These are phyloP conservation scores for Pangasius larnaudii DNA, from an alignment of 2,797 vertebrate genomes.

Conservation along the genomic window DNA sequence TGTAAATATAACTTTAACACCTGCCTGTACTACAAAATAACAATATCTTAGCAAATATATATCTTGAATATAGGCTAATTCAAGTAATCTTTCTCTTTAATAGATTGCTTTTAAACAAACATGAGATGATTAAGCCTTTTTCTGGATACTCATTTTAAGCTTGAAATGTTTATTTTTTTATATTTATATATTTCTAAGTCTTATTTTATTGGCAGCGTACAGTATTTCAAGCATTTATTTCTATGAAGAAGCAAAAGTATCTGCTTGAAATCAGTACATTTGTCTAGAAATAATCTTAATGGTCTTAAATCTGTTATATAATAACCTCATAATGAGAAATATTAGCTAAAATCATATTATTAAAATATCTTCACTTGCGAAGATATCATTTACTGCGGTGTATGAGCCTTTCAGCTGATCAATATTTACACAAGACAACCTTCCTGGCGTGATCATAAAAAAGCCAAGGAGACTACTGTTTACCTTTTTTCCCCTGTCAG, in stretches of 20 bases:
- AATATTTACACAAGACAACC: conserved; percentile 10
- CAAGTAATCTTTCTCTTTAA: background rate
- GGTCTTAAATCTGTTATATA: background rate
- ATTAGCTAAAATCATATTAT: background rate
- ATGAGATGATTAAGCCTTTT: background rate
- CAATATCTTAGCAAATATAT: background rate
- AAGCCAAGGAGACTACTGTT: background rate
- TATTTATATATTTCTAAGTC: too few species aligned
- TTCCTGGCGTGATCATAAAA: background rate
- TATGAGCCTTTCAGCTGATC: background rate
- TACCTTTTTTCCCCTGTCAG: background rate
- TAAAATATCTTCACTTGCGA: too few species aligned
- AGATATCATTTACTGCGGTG: too few species aligned
- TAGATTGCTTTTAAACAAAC: background rate
- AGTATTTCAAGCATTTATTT: background rate
- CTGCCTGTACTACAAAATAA: background rate
- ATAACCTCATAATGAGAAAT: background rate
- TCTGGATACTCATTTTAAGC: background rate
- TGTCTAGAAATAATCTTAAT: background rate
- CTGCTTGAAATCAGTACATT: background rate
- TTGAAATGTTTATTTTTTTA: background rate
- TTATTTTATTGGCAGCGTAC: background rate
- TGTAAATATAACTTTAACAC: background rate
- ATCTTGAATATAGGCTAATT: background rate
- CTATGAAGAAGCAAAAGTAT: background rate